A percentile compares a stretch with the other conserved stretches of the same genome.
Conservation (phyloP, 2,113 vertebrate genomes). For the Gymnorhina tibicen region DNA sequence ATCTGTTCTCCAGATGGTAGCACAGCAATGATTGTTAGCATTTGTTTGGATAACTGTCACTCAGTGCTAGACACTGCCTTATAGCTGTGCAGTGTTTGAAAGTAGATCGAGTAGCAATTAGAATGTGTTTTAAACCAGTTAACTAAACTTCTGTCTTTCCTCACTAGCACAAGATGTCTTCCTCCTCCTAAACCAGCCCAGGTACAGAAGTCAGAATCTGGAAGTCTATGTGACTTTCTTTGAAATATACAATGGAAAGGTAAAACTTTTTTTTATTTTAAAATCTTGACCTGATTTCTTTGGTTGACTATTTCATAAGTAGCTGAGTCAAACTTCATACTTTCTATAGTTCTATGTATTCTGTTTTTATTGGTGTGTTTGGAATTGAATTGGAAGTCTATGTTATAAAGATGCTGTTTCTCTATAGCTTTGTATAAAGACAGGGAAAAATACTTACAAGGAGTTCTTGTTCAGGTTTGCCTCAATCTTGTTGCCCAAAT, state of each 20-base stretch:
- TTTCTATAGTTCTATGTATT: not conserved
- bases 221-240: conserved; percentile 91
- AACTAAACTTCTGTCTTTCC: not conserved
- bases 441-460: not conserved
- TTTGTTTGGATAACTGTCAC: not conserved
- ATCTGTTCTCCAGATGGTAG: not conserved
- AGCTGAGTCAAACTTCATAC: not conserved
- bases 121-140: not conserved
- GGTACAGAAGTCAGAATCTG: conserved; percentile 75
- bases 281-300: not conserved
- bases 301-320: not conserved
- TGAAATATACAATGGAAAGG: conserved; percentile 98
- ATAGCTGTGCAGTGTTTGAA: not conserved
- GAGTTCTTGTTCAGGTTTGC: not conserved
- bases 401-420: not conserved
- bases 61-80: not conserved
- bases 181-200: conserved; percentile 79
- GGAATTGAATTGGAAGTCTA: not conserved
- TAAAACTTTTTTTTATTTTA: conserved; percentile 26
- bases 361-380: not conserved
- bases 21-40: not conserved
- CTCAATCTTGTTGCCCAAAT: not conserved
- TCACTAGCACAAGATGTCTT: conserved; percentile 90
- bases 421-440: not conserved
- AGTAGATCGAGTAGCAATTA: not conserved